A percentile compares a stretch with the other conserved stretches of the same genome.
Conservation (phyloP, 1,140 invertebrate genomes). For the Caenorhabditis brenneri region DNA sequence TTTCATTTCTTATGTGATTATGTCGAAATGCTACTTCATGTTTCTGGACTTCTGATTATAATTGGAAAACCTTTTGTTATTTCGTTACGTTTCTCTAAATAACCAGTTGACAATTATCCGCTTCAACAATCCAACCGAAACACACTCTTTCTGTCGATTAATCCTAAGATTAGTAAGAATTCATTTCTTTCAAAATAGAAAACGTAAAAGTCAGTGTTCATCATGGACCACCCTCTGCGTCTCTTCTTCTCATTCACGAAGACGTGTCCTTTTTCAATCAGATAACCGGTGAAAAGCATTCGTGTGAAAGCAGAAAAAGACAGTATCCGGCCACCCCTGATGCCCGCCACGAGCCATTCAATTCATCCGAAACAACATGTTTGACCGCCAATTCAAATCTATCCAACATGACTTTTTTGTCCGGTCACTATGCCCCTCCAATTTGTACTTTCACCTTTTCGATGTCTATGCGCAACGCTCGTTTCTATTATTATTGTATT, state of each 20-base stretch:
- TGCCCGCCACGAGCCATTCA: conserved; percentile 26
- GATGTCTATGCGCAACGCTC: neutral
- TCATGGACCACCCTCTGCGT: neutral
- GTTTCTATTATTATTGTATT: conserved; percentile 1
- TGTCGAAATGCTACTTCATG: neutral
- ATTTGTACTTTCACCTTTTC: conserved; percentile 29
- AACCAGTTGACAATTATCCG: conserved; percentile 21
- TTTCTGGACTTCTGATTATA: conserved; percentile 1
- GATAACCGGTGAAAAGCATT: conserved; percentile 2
- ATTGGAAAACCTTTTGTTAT: neutral
- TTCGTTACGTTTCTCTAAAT: neutral
- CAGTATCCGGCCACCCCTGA: neutral
- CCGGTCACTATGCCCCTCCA: neutral
- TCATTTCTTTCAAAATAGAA: neutral
- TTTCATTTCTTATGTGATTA: neutral
- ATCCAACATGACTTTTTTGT: conserved; percentile 16
- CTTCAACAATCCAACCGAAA: conserved; percentile 25
- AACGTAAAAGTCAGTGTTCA: conserved; percentile 15
- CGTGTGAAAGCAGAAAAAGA: neutral
- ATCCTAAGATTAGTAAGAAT: conserved; percentile 36
- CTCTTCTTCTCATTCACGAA: neutral
- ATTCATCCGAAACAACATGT: neutral
- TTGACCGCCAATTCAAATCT: neutral
- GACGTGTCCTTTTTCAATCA: conserved; percentile 39
- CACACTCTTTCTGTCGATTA: neutral